A percentile compares a stretch with the other conserved stretches of the same genome.
Evolutionary conservation across 2,888 invertebrate genomes (phyloP).

Genomic region (Conistra vaccinii): DNA sequence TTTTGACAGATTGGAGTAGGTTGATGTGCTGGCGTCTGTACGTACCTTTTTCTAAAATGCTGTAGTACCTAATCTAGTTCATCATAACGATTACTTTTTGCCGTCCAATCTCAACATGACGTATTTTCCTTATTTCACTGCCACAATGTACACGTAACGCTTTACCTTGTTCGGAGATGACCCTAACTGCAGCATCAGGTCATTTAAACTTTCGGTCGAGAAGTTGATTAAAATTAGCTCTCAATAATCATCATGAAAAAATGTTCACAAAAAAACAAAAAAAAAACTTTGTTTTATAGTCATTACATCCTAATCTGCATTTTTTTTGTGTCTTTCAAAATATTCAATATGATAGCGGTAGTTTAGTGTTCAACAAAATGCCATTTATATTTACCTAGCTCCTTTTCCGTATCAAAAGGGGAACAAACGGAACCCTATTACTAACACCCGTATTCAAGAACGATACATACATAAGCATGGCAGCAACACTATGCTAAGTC

Average conservation of each 20-base stretch:
- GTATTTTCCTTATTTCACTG: neutral
- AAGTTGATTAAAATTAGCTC: neutral
- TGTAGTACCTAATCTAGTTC: neutral
- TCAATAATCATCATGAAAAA: neutral
- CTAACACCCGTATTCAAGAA: too few species aligned
- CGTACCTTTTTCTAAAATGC: neutral
- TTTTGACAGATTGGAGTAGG: too few species aligned
- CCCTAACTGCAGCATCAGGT: neutral
- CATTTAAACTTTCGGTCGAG: neutral
- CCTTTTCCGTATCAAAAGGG: too few species aligned
- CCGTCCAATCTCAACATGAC: neutral
- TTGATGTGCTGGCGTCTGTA: too few species aligned
- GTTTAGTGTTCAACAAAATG: neutral
- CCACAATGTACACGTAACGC: neutral
- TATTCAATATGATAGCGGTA: too few species aligned
- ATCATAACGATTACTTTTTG: neutral
- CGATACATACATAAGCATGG: too few species aligned
- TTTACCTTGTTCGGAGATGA: neutral
- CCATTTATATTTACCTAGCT: neutral
- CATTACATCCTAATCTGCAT: neutral
- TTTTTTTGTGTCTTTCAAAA: neutral
- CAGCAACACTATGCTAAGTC: too few species aligned
- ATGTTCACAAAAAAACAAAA: too few species aligned
- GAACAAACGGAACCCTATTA: too few species aligned
- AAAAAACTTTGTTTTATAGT: too few species aligned